Conservation (phyloP, 2,888 invertebrate genomes). For the Polydrusus tereticollis region DNA sequence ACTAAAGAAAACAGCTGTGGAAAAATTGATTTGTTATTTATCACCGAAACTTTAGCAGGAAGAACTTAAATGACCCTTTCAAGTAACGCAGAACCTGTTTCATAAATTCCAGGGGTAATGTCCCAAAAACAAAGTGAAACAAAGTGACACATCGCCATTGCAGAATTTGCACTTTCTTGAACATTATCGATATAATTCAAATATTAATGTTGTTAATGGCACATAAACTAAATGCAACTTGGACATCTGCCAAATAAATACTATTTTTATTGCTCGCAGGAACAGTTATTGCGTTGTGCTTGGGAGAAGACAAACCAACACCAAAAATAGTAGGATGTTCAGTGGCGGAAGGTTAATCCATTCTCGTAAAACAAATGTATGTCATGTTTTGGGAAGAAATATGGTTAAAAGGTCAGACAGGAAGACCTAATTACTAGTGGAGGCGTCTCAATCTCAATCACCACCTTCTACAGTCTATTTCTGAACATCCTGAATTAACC, state of each 20-base stretch:
- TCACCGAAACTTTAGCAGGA: too few species aligned
- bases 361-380: background rate
- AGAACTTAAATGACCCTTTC: background rate
- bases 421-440: too few species aligned
- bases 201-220: background rate
- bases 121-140: background rate
- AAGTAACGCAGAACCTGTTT: background rate
- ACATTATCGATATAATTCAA: background rate
- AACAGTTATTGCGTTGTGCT: background rate
- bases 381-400: too few species aligned
- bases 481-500: too few species aligned
- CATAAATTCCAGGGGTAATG: slow-evolving; percentile 4
- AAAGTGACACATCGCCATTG: too few species aligned
- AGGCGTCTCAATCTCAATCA: too few species aligned
- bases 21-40: too few species aligned
- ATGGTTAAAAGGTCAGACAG: too few species aligned
- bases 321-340: background rate
- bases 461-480: too few species aligned
- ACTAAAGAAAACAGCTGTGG: too few species aligned
- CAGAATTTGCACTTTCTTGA: background rate
- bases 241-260: slow-evolving; percentile 1
- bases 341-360: background rate
- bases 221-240: background rate
- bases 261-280: background rate
- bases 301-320: background rate